Base-by-base conservation (phyloP, 2,888 invertebrate genomes). In the Caenorhabditis sinica region DNA sequence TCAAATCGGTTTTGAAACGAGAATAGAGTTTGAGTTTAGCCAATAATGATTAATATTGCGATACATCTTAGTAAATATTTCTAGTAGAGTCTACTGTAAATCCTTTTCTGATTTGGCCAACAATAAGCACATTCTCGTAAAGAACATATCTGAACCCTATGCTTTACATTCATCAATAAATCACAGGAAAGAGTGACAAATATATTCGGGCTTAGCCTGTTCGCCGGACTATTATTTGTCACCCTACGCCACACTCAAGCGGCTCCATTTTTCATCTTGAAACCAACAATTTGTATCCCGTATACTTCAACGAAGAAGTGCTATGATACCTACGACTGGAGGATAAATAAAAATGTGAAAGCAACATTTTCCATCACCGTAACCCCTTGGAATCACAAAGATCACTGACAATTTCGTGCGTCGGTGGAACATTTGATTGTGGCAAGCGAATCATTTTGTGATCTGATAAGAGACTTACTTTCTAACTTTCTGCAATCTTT, bases 391-490 rank as follows among this genome's bases (percentile, higher is more conserved):
- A 20, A 20, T 49, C 49, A 49, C 49, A 49, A 49, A 49, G 23
- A 56, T 56, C 56, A 28, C 56, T 28, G 17, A 5, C 25, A 25
- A 25, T 28, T 56, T 13, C 1, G 11, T 45, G 63, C 63, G 63
- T 63, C 20, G 63, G 30, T 30, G 30, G 45, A 65, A 65, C 45
- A 65, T 65, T 45, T 45, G 45, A 30, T 45, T 45, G 30, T 9
- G 49, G 11, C n/a, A 15, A 17, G 45, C 11, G 25, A 28, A 25
- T 56, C 45, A 25, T 61, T 36, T 23, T 63, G 15, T 45, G 20
- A 45, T 63, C 63, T 63, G 65, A 65, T 65, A 65, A 65, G 65
- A 28, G 30, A 45, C 28, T 65, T 65, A 30, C n/a, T 45, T 45
- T 45, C 30, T n/a, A 9, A 49, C 1, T 2, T 33, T 13, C 20